These are phyloP conservation scores for Eubasilissa splendida DNA, from an alignment of 2,888 invertebrate genomes.

Conservation along the genomic window DNA sequence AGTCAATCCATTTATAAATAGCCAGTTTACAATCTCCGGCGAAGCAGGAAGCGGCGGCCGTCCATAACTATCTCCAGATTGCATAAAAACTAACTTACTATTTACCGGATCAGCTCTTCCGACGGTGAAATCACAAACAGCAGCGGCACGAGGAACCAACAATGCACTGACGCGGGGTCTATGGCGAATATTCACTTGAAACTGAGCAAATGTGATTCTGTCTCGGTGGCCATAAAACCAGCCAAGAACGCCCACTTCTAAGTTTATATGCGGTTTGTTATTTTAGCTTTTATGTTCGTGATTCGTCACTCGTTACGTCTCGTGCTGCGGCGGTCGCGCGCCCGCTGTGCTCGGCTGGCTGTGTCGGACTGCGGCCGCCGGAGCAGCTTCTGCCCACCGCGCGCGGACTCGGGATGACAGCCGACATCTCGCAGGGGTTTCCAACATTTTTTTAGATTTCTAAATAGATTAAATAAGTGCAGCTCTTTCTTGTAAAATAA, in stretches of 20 bases:
- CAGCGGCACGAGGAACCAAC: not conserved
- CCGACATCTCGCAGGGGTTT: no score
- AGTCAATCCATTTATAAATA: no score
- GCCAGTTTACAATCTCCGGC: no score
- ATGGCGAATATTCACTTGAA: no score
- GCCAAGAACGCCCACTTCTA: constrained; percentile 8
- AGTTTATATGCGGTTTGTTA: constrained; percentile 8
- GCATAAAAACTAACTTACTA: constrained; percentile 1
- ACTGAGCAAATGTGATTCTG: no score
- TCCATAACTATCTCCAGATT: not conserved
- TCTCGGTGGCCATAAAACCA: not conserved
- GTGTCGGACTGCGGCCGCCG: not conserved
- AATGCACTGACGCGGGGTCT: not conserved
- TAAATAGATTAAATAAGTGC: no score
- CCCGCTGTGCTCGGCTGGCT: not conserved
- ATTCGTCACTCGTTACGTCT: not conserved
- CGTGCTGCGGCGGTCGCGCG: not conserved
- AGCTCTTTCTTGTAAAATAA: no score
- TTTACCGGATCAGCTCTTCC: not conserved
- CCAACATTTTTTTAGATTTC: no score
- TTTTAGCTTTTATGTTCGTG: not conserved
- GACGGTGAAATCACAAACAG: not conserved
- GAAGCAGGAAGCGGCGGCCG: not conserved
- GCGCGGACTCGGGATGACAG: no score
- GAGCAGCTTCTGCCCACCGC: no score